Conservation (phyloP, 2,888 invertebrate genomes). For the Nemapogon koenigi region DNA sequence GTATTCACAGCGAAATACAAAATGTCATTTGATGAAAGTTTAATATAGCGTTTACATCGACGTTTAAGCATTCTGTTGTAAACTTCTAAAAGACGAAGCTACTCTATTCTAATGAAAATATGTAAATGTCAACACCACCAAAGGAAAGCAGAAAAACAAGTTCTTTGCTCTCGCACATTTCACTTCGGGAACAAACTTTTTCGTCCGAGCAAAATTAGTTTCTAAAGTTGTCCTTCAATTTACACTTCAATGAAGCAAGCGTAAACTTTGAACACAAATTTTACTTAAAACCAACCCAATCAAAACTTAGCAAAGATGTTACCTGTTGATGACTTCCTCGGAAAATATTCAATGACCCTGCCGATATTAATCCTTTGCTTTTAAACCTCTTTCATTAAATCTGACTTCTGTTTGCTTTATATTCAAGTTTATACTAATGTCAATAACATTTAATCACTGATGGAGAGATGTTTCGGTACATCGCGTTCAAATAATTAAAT, state of each 20-base stretch:
- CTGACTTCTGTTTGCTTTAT: no score
- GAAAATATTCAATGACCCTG: no score
- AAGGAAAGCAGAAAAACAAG: constrained; percentile 16
- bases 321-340: constrained; percentile 12
- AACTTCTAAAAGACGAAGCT: constrained; percentile 6
- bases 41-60: no score
- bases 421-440: no score
- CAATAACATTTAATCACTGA: no score
- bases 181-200: constrained; percentile 22
- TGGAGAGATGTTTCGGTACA: no score
- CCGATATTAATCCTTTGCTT: no score
- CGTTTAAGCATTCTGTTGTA: constrained; percentile 6
- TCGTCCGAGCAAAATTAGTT: constrained; percentile 29
- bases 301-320: constrained; percentile 29
- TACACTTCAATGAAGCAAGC: constrained; percentile 36
- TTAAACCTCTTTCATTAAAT: no score
- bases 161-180: constrained; percentile 21
- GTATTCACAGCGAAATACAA: no score
- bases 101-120: constrained; percentile 19
- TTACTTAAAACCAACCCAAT: constrained; percentile 34
- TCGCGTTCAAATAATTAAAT: no score
- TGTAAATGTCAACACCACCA: constrained; percentile 18
- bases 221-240: constrained; percentile 35
- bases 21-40: no score
- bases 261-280: constrained; percentile 38